Evolutionary conservation across 2,113 vertebrate genomes (phyloP), one percentile per base, ranked within the genome.

Genomic region (Eurystomus gularis): DNA sequence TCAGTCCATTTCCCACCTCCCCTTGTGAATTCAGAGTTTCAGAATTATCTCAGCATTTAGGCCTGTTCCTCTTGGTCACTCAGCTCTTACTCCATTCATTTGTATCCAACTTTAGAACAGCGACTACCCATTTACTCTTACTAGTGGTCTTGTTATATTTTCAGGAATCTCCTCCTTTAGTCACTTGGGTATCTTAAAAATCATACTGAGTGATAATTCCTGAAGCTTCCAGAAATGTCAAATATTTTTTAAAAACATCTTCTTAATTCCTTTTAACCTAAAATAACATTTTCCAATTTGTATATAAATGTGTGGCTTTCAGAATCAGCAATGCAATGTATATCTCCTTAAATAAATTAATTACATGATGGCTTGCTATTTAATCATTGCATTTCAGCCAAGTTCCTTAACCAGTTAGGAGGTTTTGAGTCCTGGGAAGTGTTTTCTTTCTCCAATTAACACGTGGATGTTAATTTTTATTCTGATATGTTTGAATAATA

Each of bases 141-240:
- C 6, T 46, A 48, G 20, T 28, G 15, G 3, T 35, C 2, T 65
- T 17, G 6, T 52, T 54, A 13, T 65, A 17, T 84, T 91, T 94
- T 79, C 23, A 52, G 11, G n/a, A 25, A 10, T 72, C 28, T 82
- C 10, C 11, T 91, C 26, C 39, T 89, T 66, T 82, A 70, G 21
- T 90, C n/a, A 52, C 18, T 78, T 79, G 35, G 15, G 28, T 79
- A n/a, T 72, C 91, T 81, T 57, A 40, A 40, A 91, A 89, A 94
- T 54, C 4, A 9, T 51, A 12, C 26, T 25, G n/a, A 68, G 11
- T 15, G 6, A 9, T 89, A 61, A 42, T 82, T 89, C 35, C 52
- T 26, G 26, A 95, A 54, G 31, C 9, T 2, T 85, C 31, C 9
- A 49, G 44, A 86, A 94, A 76, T 31, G 19, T 40, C 21, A 64